These are phyloP conservation scores for Portevinia maculata DNA, from an alignment of 2,888 invertebrate genomes.

Conservation along the genomic window DNA sequence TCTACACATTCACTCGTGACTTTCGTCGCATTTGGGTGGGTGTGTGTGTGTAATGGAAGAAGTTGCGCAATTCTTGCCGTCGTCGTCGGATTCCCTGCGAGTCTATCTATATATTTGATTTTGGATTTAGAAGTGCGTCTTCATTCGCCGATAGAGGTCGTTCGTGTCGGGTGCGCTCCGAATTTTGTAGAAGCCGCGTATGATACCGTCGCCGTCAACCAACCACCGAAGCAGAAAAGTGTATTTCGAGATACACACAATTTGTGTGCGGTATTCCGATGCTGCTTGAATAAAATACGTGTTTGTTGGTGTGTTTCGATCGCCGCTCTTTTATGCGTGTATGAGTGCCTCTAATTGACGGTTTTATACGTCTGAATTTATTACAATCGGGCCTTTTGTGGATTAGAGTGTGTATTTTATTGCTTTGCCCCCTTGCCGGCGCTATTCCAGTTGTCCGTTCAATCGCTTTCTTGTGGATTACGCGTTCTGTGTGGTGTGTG, in stretches of 20 bases:
- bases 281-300: constrained; percentile 20
- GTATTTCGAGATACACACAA: constrained; percentile 55
- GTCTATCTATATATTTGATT: constrained; percentile 44
- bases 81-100: constrained; percentile 12
- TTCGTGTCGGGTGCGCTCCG: constrained; percentile 29
- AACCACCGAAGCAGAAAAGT: constrained; percentile 72
- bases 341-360: constrained; percentile 69
- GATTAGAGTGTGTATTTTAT: constrained; percentile 69
- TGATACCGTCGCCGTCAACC: constrained; percentile 57
- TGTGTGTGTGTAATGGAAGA: constrained; percentile 40
- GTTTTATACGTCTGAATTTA: constrained; percentile 76
- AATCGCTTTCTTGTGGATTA: constrained; percentile 70
- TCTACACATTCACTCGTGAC: constrained; percentile 36
- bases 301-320: constrained; percentile 29
- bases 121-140: constrained; percentile 68
- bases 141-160: constrained; percentile 72
- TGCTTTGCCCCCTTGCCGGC: constrained; percentile 46
- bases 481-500: constrained; percentile 71
- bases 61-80: constrained; percentile 66
- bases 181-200: constrained; percentile 27
- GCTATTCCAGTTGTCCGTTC: constrained; percentile 35
- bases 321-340: constrained; percentile 29
- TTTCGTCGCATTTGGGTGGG: constrained; percentile 4
- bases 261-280: constrained; percentile 10
- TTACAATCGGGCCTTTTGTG: constrained; percentile 75